Base-by-base conservation (phyloP, 2,113 vertebrate species). In the Falco punctatus region DNA sequence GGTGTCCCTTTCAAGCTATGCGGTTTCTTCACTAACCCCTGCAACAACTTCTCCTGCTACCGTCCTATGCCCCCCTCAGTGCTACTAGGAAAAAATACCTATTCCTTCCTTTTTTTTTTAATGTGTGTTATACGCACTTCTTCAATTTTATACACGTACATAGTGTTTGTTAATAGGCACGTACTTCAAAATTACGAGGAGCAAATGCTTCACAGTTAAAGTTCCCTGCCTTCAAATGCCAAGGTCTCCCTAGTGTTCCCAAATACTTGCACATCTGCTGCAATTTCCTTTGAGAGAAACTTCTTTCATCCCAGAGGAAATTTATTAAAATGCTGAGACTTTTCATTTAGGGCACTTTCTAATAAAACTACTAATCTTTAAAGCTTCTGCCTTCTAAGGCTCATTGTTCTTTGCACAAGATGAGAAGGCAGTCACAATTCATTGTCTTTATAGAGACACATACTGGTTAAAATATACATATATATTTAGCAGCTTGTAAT, bases 351-450 rank as follows among this genome's bases (percentile, higher is more conserved):
- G 62, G 61, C 48, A 46, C 44, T 77, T 95, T 52, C 90, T 95
- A 95, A 96, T 96, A 94, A 95, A 95, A 49, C 57, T 81, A 92
- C 90, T 42, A 40, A 66, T 88, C 75, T 90, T 92, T 86, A 96
- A 96, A 94, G 81, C 42, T 62, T 61, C 59, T 81, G 55, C 57
- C 73, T 81, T 88, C 69, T 65, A 90, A 87, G 58, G 77, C 77
- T 92, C 70, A 79, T 61, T 94, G 80, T 91, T 94, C 92, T 86
- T 84, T 73, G 49, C 66, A 55, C 32, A 95, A 79, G 70, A 81
- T 72, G 51, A 83, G 69, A 95, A 92, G n/a, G 32, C 58, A 80
- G 54, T 58, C 66, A 88, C 83, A 94, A 95, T 75, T 93, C 69
- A 88, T 57, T 86, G 86, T 69, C 87, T 92, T 94, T 88, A 81